Conservation (phyloP, 1,140 invertebrate genomes). For the Caenorhabditis brenneri region DNA sequence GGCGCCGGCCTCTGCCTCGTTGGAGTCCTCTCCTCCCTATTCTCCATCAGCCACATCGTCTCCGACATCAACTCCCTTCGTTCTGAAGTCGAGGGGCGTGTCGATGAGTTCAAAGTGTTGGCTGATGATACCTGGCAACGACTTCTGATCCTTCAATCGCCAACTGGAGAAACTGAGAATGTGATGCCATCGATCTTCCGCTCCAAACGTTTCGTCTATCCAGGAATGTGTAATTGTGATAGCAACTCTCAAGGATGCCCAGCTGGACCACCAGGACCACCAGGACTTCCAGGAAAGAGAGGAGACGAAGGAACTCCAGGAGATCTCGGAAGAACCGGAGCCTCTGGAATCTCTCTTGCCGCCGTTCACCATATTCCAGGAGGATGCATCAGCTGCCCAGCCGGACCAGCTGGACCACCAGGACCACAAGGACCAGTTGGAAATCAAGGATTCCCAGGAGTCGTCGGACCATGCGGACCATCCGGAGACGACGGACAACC, state of each 20-base stretch:
- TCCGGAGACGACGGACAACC: conserved; percentile 51
- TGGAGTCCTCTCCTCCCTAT: conserved; percentile 28
- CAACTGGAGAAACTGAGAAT: conserved; percentile 40
- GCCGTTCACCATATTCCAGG: conserved; percentile 53
- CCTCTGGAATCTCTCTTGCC: conserved; percentile 54
- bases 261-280: conserved; percentile 55
- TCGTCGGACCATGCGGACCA: conserved; percentile 45
- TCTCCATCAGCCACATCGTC: conserved; percentile 46
- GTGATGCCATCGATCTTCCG: too few species aligned
- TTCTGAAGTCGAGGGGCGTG: conserved; percentile 37
- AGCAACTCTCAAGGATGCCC: conserved; percentile 50
- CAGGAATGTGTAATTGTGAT: conserved; percentile 57
- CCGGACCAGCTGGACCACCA: conserved; percentile 58
- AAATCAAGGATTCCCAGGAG: conserved; percentile 46
- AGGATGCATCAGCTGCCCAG: conserved; percentile 57
- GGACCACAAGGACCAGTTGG: conserved; percentile 53
- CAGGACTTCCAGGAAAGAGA: conserved; percentile 52
- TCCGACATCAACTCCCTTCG: conserved; percentile 50
- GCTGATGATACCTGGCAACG: conserved; percentile 54
- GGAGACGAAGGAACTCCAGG: conserved; percentile 51
- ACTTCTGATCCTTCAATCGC: conserved; percentile 47
- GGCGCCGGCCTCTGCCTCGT: conserved; percentile 41
- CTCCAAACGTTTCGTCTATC: conserved; percentile 48
- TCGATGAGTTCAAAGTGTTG: conserved; percentile 49
- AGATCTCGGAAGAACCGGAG: conserved; percentile 49